Evolutionary conservation across 2,888 invertebrate species (phyloP), one percentile per base, ranked within the genome.

Genomic region (Corythucha ciliata): DNA sequence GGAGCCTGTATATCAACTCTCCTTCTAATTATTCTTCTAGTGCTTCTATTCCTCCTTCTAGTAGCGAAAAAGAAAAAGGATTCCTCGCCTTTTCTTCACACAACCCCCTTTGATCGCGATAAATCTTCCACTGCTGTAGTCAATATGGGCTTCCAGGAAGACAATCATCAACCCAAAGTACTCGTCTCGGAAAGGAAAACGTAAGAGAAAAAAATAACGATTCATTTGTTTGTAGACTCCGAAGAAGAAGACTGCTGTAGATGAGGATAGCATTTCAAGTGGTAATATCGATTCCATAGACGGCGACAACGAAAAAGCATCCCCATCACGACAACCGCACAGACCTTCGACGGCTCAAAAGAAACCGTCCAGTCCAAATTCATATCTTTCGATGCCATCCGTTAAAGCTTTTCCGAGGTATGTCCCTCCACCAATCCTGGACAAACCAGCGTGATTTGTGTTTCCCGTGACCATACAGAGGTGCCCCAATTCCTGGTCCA

Each of bases 351-450:
- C 61, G 4, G 37, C 53, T 8, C 56, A 58, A 25, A 58, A 60
- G 48, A 59, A 58, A 48, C 58, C 60, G n/a, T 55, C 61, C 45
- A 64, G 63, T 45, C 70, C 88, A 0, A 83, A 84, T 40, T 87
- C 87, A 0, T 87, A 83, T 63, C 73, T 88, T 4, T 87, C 87
- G 0, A 88, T 88, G 87, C 85, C 85, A 20, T 86, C 87, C 2
- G 81, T 87, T 8, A 83, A 80, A 63, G 80, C 83, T n/a, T 89
- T 88, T 63, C 88, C 88, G 1, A 81, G 80, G 75, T 79, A 37
- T 21, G 25, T 10, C 2, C 5, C 4, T 37, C 20, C 24, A 45
- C n/a, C 22, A 4, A 18, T 10, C 12, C 12, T 29, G 8, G 29
- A 42, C 2, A 26, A 20, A 4, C 20, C 4, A 8, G 10, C 14